A percentile compares a stretch with the other conserved stretches of the same genome.
These are phyloP conservation scores for Aphelocoma californica DNA, from an alignment of 2,797 vertebrate species.

Conservation along the genomic window DNA sequence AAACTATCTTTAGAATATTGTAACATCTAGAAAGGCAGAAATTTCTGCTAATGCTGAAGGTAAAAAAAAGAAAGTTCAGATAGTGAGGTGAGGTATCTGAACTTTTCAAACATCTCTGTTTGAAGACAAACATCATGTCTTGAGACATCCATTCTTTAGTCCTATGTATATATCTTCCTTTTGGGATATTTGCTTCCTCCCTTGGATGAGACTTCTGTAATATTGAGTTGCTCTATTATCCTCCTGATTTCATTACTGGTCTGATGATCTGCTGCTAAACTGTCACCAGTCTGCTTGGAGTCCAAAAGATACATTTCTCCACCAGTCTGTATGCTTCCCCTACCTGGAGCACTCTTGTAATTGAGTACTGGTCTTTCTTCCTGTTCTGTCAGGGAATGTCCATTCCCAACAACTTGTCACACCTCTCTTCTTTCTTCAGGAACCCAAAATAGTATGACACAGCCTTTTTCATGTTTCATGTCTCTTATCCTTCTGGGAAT, in stretches of 20 bases:
- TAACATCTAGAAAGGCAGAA: neutral
- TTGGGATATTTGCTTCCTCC: neutral
- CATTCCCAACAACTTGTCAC: neutral
- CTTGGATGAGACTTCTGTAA: neutral
- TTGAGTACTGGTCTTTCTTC: neutral
- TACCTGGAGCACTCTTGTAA: neutral
- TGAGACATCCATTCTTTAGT: neutral
- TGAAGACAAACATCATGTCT: neutral
- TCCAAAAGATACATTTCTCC: neutral
- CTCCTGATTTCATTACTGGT: neutral
- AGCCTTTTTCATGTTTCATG: neutral
- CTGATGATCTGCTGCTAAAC: neutral
- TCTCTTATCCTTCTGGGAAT: neutral
- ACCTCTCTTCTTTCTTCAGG: neutral
- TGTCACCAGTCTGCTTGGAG: neutral
- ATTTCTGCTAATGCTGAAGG: neutral
- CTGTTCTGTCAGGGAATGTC: neutral
- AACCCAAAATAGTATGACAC: neutral
- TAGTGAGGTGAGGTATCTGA: neutral
- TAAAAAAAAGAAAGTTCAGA: neutral
- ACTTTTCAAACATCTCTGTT: neutral
- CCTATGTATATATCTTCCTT: neutral
- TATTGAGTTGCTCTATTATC: neutral
- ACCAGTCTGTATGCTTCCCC: neutral
- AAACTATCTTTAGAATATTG: neutral